Evolutionary conservation across 1,140 invertebrate species (phyloP).

Genomic region (Drosophila mayri): DNA sequence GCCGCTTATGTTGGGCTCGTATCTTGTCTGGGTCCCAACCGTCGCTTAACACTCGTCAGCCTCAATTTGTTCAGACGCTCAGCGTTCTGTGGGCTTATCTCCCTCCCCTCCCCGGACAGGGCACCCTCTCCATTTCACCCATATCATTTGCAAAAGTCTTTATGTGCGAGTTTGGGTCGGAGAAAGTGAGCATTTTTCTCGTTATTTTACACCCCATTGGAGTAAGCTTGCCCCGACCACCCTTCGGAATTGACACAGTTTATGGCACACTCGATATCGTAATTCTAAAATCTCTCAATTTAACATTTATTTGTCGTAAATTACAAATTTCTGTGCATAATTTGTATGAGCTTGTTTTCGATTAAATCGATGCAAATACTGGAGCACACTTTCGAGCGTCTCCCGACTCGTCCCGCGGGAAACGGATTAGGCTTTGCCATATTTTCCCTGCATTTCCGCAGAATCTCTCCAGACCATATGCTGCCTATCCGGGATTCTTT

Average conservation of each 20-base stretch:
- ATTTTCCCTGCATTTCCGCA: background rate
- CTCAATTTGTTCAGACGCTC: conserved; percentile 77
- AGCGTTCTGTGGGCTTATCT: conserved; percentile 53
- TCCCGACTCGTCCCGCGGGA: conserved; percentile 8
- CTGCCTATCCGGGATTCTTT: conserved; percentile 18
- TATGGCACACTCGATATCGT: conserved; percentile 67
- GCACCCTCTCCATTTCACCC: conserved; percentile 34
- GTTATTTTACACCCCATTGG: conserved; percentile 81
- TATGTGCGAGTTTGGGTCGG: conserved; percentile 32
- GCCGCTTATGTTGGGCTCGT: conserved; percentile 49
- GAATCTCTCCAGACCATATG: conserved; percentile 37
- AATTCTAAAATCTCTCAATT: conserved; percentile 81
- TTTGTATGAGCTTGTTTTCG: conserved; percentile 32
- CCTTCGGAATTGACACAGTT: conserved; percentile 57
- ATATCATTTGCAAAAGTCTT: conserved; percentile 71
- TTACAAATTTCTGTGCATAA: conserved; percentile 70
- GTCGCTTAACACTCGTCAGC: conserved; percentile 78
- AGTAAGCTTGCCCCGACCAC: conserved; percentile 6
- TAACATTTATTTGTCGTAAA: conserved; percentile 83
- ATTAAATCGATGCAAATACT: conserved; percentile 25
- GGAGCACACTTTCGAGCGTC: conserved; percentile 11
- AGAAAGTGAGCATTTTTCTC: conserved; percentile 62
- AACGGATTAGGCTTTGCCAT: conserved; percentile 7
- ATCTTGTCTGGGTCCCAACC: conserved; percentile 49
- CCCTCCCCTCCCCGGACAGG: conserved; percentile 25